A percentile compares a stretch with the other conserved stretches of the same genome.
Evolutionary conservation across 1,140 invertebrate species (phyloP).

Genomic region (Lepidurus couesii): DNA sequence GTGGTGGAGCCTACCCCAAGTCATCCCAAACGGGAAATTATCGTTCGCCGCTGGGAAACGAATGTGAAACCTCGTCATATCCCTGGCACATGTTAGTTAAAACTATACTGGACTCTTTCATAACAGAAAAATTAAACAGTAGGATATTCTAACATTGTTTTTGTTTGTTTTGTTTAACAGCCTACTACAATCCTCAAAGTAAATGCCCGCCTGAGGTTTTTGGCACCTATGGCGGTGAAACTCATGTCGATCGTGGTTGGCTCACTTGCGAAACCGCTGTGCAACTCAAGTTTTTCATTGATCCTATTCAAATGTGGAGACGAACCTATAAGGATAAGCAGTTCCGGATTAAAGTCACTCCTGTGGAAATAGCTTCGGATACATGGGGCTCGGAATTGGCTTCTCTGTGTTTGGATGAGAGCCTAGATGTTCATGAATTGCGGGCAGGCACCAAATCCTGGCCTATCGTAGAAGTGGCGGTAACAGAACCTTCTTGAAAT

Average conservation of each 20-base stretch:
- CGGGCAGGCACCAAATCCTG: slow-evolving; percentile 38
- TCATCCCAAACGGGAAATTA: slow-evolving; percentile 49
- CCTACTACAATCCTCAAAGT: slow-evolving; percentile 28
- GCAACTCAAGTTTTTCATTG: slow-evolving; percentile 78
- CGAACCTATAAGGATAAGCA: slow-evolving; percentile 60
- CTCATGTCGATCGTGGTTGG: slow-evolving; percentile 74
- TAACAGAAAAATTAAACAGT: slow-evolving; percentile 17
- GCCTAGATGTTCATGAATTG: slow-evolving; percentile 52
- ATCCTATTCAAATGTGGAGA: slow-evolving; percentile 71
- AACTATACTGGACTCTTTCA: background rate
- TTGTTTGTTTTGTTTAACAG: background rate
- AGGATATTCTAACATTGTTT: background rate
- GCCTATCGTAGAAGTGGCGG: slow-evolving; percentile 47
- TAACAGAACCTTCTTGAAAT: slow-evolving; percentile 38
- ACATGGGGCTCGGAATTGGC: slow-evolving; percentile 50
- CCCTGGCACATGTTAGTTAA: slow-evolving; percentile 46
- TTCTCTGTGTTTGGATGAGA: slow-evolving; percentile 55
- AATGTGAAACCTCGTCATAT: slow-evolving; percentile 62
- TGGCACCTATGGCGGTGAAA: slow-evolving; percentile 57
- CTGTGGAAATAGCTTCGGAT: slow-evolving; percentile 61
- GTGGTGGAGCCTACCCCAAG: slow-evolving; percentile 47
- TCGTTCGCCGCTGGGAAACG: slow-evolving; percentile 78
- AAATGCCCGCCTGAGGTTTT: slow-evolving; percentile 46
- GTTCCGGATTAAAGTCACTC: slow-evolving; percentile 58
- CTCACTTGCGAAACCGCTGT: slow-evolving; percentile 75